Evolutionary conservation across 2,888 invertebrate genomes (phyloP).

Genomic region (Ganaspis brasiliensis): DNA sequence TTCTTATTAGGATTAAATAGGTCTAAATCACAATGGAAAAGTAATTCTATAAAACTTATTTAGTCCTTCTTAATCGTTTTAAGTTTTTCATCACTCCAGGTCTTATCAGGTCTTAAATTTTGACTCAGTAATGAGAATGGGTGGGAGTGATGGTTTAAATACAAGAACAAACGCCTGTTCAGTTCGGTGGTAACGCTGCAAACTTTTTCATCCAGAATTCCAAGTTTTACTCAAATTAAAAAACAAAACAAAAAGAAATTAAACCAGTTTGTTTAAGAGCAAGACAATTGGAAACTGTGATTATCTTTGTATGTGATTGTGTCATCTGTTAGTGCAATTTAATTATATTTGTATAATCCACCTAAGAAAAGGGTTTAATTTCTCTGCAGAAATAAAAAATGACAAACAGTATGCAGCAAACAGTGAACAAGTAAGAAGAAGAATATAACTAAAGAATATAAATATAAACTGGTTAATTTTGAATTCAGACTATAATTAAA

Average conservation of each 20-base stretch:
- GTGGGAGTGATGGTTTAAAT: conserved; percentile 79
- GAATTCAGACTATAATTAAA: no score
- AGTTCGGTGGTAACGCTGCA: conserved; percentile 78
- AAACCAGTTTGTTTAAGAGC: not conserved
- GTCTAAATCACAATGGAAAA: no score
- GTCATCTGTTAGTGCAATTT: conserved; percentile 56
- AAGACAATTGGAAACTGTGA: not conserved
- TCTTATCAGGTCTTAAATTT: no score
- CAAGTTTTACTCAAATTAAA: not conserved
- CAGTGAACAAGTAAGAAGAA: conserved; percentile 82
- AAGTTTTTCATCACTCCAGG: no score
- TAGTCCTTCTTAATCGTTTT: no score
- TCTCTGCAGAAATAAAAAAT: conserved; percentile 66
- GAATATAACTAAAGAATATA: not conserved
- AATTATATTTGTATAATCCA: conserved; percentile 5
- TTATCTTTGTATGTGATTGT: conserved; percentile 53
- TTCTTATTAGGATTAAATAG: no score
- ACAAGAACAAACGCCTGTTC: conserved; percentile 79
- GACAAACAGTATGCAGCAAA: conserved; percentile 83
- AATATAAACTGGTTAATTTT: not conserved
- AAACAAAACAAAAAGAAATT: conserved; percentile 12
- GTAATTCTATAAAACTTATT: no score
- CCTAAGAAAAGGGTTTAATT: not conserved
- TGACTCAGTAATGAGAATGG: conserved; percentile 62
- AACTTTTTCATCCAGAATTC: conserved; percentile 72